Evolutionary conservation across 2,797 vertebrate genomes (phyloP), one percentile per base, ranked within the genome.

Genomic region (Anguilla marmorata): DNA sequence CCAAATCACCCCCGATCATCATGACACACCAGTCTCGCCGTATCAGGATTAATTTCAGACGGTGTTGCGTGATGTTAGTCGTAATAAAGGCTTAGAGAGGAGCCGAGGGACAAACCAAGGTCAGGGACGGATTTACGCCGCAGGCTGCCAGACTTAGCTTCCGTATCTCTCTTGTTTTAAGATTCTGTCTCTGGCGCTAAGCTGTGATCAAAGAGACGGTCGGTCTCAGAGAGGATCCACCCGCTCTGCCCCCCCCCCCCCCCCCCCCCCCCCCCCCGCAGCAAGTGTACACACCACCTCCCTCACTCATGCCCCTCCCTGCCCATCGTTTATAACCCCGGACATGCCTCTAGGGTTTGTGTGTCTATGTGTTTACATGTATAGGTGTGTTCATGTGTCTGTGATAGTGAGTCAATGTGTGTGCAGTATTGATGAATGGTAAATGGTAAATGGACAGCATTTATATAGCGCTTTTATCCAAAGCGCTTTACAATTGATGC

Each of bases 21-120:
- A 85, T 21, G 16, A 24, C 41, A 37, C 72, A 8, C 7, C 83
- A 6, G 48, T 19, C 52, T 52, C 9, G 24, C 41, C 16, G 3
- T 27, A 37, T 60, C 84, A 60, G 69, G 66, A 88, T 74, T 76
- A 56, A 88, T 88, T 33, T 54, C 5, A 33, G 74, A 60, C n/a
- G 33, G 82, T 19, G 79, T 0, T 45, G 33, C 14, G 11, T 54
- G 87, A 84, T 54, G 19, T 48, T 85, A 56, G 74, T 21, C 41
- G 30, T 33, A 48, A 41, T 50, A 79, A 24, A 56, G 24, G 56
- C 66, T 45, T 16, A 21, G 14, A 50, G 37, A n/a, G 41, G 85
- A 50, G 52, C 12, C 16, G n/a, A 6, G 63, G 50, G 21, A 85
- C 21, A 27, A 45, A 37, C 16, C 66, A 76, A 48, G 30, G 30